Percentiles rank a stretch among this genome's conserved stretches.
Evolutionary conservation across 2,113 vertebrate genomes (phyloP).

Genomic region (Promerops cafer): DNA sequence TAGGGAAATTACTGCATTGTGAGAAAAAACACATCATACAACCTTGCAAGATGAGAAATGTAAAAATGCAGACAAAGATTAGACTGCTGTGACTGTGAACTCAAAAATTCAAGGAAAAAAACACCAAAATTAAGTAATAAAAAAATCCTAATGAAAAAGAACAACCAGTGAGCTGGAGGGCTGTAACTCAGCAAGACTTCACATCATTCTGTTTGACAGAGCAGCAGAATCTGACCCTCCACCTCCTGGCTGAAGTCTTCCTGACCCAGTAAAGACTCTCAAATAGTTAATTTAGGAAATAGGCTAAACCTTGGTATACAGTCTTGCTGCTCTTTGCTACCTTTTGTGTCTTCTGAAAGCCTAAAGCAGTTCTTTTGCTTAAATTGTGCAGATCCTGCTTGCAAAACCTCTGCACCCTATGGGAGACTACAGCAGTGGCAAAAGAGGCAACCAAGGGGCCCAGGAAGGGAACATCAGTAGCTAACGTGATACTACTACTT

Average conservation of each 20-base stretch:
- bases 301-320: background rate
- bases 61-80: background rate
- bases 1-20: background rate
- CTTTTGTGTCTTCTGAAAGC: background rate
- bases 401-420: background rate
- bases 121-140: fast-evolving
- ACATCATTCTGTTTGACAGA: background rate
- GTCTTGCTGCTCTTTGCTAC: background rate
- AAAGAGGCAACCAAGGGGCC: background rate
- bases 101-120: background rate
- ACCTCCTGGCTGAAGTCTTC: background rate
- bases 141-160: background rate
- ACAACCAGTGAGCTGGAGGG: background rate
- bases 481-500: background rate
- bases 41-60: background rate
- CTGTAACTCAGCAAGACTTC: background rate
- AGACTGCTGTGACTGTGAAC: background rate
- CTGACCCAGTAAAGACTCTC: background rate
- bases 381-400: background rate
- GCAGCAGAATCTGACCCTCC: background rate
- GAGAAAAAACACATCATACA: background rate
- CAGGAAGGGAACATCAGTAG: background rate
- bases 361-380: background rate
- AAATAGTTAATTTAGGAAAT: fast-evolving
- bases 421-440: background rate